phyloP scores from a whole-genome alignment of 2,113 vertebrate species.

The Hemicordylus capensis region DNA sequence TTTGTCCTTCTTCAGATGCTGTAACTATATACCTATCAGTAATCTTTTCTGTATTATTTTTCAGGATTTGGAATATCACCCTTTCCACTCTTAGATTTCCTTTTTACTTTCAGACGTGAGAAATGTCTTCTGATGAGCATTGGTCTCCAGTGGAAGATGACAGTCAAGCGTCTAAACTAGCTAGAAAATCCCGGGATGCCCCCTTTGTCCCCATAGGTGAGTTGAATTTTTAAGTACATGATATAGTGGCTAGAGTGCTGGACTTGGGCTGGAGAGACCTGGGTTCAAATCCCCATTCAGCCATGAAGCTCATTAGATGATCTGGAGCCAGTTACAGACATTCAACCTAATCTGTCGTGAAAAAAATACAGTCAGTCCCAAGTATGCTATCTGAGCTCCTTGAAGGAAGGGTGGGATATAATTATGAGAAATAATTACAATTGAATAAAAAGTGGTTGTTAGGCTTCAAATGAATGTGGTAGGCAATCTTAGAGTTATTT shows the following conservation, averaged over 20 bases:
- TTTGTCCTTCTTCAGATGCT: neutral
- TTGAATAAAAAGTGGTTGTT: no score
- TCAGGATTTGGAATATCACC: neutral
- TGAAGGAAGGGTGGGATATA: neutral
- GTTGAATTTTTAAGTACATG: conserved; percentile 28
- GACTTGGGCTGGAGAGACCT: neutral
- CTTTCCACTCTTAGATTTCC: neutral
- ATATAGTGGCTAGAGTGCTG: neutral
- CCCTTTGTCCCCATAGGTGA: conserved; percentile 89
- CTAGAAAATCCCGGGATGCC: conserved; percentile 83
- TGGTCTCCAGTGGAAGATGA: conserved; percentile 68
- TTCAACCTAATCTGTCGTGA: neutral
- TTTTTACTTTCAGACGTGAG: conserved; percentile 40
- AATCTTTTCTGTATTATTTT: neutral
- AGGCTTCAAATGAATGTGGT: no score
- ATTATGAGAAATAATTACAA: neutral
- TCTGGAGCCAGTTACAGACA: neutral
- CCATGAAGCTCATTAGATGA: no score
- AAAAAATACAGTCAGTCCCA: no score
- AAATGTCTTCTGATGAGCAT: conserved; percentile 73
- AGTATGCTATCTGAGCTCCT: neutral
- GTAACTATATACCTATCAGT: neutral
- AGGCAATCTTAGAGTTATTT: neutral
- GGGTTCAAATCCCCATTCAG: neutral
- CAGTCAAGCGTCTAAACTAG: conserved; percentile 79